Evolutionary conservation across 2,797 vertebrate species (phyloP).

Genomic region (Rhodeus uyekii): DNA sequence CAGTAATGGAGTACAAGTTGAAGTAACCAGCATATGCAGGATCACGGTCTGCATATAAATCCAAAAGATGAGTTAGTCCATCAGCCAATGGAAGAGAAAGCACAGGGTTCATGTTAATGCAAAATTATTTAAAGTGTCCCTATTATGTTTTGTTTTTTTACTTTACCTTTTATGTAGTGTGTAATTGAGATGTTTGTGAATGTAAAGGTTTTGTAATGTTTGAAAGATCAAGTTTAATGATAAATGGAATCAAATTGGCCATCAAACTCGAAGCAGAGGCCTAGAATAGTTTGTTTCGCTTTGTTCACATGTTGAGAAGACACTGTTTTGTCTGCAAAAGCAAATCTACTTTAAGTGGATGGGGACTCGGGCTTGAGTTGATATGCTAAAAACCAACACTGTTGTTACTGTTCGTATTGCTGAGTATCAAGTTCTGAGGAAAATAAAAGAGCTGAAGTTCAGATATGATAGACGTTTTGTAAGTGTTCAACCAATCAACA

Average conservation of each 20-base stretch:
- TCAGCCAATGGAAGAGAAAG: conserved; percentile 46
- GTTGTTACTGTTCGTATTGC: background rate
- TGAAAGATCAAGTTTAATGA: background rate
- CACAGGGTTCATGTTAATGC: conserved; percentile 46
- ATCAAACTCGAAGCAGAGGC: no score
- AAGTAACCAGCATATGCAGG: conserved; percentile 71
- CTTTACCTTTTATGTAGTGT: background rate
- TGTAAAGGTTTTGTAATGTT: background rate
- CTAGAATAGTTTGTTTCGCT: no score
- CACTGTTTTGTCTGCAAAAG: no score
- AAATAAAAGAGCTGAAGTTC: background rate
- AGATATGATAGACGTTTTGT: background rate
- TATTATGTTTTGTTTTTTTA: background rate
- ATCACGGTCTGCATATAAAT: conserved; percentile 83
- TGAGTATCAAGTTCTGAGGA: background rate
- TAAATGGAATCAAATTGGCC: background rate
- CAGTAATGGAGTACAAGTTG: conserved; percentile 29
- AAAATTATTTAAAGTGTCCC: conserved; percentile 78
- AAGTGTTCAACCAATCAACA: background rate
- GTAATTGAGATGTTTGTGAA: background rate
- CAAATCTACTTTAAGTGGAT: no score
- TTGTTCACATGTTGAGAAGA: no score
- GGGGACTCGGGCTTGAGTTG: no score
- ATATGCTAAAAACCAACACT: no score
- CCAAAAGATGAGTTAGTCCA: conserved; percentile 88